Conservation (phyloP, 2,888 invertebrate genomes). For the Drosophila koepferae region DNA sequence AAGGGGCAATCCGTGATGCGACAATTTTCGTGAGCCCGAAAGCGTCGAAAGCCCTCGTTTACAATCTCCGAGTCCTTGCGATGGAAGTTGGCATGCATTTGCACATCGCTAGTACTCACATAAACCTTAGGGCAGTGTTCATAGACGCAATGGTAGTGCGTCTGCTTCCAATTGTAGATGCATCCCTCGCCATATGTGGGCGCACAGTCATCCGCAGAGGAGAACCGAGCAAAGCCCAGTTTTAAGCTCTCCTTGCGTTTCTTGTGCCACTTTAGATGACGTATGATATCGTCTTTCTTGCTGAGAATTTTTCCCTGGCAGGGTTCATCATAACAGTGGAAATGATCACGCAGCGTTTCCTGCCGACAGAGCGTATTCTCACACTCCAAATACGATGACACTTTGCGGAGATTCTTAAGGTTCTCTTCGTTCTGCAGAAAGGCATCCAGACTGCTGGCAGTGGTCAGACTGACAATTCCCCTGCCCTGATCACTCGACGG, state of each 20-base stretch:
- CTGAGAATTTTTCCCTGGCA: conserved; percentile 93
- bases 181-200: conserved; percentile 92
- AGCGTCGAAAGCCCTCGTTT: conserved; percentile 98
- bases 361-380: conserved; percentile 83
- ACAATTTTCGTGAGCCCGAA: conserved; percentile 98
- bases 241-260: conserved; percentile 98
- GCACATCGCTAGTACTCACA: conserved; percentile 99
- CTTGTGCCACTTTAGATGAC: conserved; percentile 99
- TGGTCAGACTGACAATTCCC: conserved; percentile 56
- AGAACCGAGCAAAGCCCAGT: conserved; percentile 93
- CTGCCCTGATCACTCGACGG: conserved; percentile 81
- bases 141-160: conserved; percentile 96
- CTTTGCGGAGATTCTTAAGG: conserved; percentile 83
- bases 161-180: conserved; percentile 90
- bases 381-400: conserved; percentile 85
- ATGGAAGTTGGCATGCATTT: conserved; percentile 99
- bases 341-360: conserved; percentile 91
- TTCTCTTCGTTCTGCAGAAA: conserved; percentile 82
- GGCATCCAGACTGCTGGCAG: conserved; percentile 75
- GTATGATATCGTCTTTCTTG: conserved; percentile 99
- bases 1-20: conserved; percentile 96
- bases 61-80: conserved; percentile 98
- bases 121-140: conserved; percentile 97
- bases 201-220: conserved; percentile 97
- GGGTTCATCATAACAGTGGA: conserved; percentile 92